These are phyloP conservation scores for Zaprionus lachaisei DNA, from an alignment of 1,140 invertebrate genomes.

Conservation along the genomic window DNA sequence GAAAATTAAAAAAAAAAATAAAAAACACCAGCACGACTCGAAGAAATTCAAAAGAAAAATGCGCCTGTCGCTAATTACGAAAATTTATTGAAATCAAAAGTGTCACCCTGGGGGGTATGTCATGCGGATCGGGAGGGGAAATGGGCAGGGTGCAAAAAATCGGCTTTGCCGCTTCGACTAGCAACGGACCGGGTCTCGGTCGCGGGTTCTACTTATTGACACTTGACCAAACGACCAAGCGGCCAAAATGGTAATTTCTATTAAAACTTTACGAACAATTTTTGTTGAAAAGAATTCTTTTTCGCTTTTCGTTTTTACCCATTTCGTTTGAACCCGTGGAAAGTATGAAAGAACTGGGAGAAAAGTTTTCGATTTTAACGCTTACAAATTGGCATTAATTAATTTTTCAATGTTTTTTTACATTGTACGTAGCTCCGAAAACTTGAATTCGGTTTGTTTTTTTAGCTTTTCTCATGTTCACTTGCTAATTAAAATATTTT, in stretches of 20 bases:
- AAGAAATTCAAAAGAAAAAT: conserved; percentile 59
- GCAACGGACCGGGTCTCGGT: conserved; percentile 34
- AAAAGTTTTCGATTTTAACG: conserved; percentile 80
- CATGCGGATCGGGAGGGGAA: neutral
- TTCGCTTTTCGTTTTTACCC: conserved; percentile 50
- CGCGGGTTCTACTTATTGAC: conserved; percentile 69
- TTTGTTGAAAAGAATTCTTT: conserved; percentile 68
- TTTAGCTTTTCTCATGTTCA: neutral
- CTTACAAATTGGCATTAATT: conserved; percentile 82
- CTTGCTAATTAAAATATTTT: conserved; percentile 49
- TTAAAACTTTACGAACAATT: conserved; percentile 73
- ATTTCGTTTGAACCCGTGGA: conserved; percentile 65
- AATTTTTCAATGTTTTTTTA: conserved; percentile 71
- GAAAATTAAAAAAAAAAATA: conserved; percentile 11
- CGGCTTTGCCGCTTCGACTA: conserved; percentile 52
- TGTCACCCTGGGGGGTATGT: conserved; percentile 48
- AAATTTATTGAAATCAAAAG: conserved; percentile 82
- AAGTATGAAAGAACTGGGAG: conserved; percentile 65
- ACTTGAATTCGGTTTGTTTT: conserved; percentile 24
- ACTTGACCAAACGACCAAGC: conserved; percentile 77
- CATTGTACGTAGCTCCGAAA: conserved; percentile 4
- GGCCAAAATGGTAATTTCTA: conserved; percentile 80
- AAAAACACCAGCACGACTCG: conserved; percentile 24
- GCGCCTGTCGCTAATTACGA: conserved; percentile 77
- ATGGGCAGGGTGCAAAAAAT: conserved; percentile 29